A percentile compares a stretch with the other conserved stretches of the same genome.
Conservation (phyloP, 2,113 vertebrate genomes). For the Proteles cristata region DNA sequence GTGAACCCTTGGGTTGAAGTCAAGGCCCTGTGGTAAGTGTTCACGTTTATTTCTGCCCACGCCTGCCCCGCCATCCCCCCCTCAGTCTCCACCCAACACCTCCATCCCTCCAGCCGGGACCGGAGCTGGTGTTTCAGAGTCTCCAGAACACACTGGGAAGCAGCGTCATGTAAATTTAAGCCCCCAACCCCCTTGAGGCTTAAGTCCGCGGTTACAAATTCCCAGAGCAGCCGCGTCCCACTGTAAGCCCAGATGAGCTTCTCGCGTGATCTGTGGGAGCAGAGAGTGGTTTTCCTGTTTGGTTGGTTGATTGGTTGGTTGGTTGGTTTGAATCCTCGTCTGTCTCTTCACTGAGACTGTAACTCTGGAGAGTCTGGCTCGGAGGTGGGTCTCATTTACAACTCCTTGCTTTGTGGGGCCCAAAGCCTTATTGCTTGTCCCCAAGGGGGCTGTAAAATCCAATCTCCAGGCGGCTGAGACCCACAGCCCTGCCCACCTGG, state of each 20-base stretch:
- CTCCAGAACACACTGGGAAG: not conserved
- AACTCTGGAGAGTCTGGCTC: not conserved
- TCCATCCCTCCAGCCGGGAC: not conserved
- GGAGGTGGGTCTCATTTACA: not conserved
- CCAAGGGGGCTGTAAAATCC: not conserved
- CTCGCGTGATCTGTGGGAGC: not conserved
- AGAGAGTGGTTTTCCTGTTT: not conserved
- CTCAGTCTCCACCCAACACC: not conserved
- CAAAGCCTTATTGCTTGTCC: not conserved
- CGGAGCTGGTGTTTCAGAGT: not conserved
- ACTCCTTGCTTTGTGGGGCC: not conserved
- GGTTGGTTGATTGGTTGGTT: not conserved
- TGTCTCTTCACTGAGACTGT: not conserved
- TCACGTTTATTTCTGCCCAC: not conserved
- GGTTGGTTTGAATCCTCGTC: not conserved
- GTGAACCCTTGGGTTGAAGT: not conserved
- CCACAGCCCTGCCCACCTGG: not conserved
- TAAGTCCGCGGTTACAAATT: not conserved
- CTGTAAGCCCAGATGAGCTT: not conserved
- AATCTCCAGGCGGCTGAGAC: not conserved
- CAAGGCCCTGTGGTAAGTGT: not conserved
- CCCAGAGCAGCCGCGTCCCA: not conserved
- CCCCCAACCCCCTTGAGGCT: not conserved
- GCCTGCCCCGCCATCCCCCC: too few species aligned
- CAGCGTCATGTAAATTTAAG: not conserved